These are phyloP conservation scores for Oryctolagus cuniculus DNA, from an alignment of 2,113 vertebrate genomes.

Conservation along the genomic window DNA sequence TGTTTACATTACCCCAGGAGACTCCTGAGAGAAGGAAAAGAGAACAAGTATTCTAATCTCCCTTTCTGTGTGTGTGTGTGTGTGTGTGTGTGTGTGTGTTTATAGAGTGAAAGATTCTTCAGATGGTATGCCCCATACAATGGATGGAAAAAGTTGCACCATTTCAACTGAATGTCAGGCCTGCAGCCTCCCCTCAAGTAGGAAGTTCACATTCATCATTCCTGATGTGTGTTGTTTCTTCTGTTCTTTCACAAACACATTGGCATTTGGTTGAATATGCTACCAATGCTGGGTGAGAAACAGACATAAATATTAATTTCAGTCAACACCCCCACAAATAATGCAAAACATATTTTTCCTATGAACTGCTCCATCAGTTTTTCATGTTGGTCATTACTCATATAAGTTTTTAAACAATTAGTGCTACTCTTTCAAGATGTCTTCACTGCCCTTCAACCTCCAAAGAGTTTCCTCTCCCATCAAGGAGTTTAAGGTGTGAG, in stretches of 20 bases:
- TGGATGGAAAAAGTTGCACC: neutral
- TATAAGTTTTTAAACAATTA: neutral
- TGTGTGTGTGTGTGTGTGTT: neutral
- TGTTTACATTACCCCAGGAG: neutral
- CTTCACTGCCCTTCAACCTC: conserved; percentile 79
- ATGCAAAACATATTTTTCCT: conserved; percentile 9
- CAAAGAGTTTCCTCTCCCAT: conserved; percentile 69
- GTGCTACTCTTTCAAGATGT: conserved; percentile 46
- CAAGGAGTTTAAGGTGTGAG: conserved; percentile 76
- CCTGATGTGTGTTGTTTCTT: neutral
- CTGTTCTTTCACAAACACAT: neutral
- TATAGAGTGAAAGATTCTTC: conserved; percentile 25
- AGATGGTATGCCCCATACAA: neutral
- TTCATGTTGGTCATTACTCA: neutral
- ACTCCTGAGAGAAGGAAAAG: neutral
- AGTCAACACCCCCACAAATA: conserved; percentile 20
- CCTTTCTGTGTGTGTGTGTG: no score
- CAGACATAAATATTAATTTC: conserved; percentile 62
- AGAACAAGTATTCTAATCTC: neutral
- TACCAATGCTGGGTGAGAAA: neutral
- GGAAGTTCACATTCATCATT: neutral
- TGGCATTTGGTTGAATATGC: conserved; percentile 29
- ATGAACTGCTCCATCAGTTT: neutral
- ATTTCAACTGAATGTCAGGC: neutral
- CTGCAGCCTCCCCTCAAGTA: neutral